Base-by-base conservation (phyloP, 1,140 invertebrate species). In the Psilanteris sp. region DNA sequence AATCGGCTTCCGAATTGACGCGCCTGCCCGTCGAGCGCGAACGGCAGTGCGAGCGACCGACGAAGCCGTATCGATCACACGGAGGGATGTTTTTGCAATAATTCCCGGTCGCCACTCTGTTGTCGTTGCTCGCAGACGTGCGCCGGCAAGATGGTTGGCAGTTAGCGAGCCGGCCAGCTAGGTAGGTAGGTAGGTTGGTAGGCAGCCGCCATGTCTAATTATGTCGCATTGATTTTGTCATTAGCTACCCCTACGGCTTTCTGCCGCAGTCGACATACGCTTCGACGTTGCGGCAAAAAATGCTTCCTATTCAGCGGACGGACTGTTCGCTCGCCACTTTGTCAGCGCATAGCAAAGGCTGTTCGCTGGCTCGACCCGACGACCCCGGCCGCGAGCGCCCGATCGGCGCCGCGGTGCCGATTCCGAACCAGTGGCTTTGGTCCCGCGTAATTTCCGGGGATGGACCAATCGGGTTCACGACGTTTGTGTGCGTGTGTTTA, bases 141-240 rank as follows among this genome's bases (percentile, higher is more conserved):
- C 27, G 55, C 55, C 57, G 37, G 66, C 39, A 54, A 70, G 66
- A 52, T 70, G 71, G 52, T 59, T 64, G 68, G 57, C 44, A 44
- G 44, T 62, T 62, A 59, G 73, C 32, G 41, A 34, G 62, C 20
- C 59, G 62, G 71, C 39, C 36, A 70, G 48, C 67, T 77, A 80
- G 80, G 62, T 77, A 82, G 78, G 68, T 54, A 82, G 83, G 54
- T 50, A 72, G 48, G 73, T 78, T 80, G 79, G 73, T 78, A 81
- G 79, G 72, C 52, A 83, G 83, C 80, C 83, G 86, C 86, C 86
- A 87, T 86, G 83, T 86, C 85, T 87, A 87, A 87, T 87, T 87
- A 87, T 87, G 85, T 86, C 84, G 85, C 86, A 87, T 87, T 87
- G 86, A 87, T 87, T 87, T 87, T 87, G 86, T 87, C 85, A 87